Percentiles rank a stretch among this genome's conserved stretches.
phyloP scores from a whole-genome alignment of 2,113 vertebrate genomes.

The Stictonetta naevosa region DNA sequence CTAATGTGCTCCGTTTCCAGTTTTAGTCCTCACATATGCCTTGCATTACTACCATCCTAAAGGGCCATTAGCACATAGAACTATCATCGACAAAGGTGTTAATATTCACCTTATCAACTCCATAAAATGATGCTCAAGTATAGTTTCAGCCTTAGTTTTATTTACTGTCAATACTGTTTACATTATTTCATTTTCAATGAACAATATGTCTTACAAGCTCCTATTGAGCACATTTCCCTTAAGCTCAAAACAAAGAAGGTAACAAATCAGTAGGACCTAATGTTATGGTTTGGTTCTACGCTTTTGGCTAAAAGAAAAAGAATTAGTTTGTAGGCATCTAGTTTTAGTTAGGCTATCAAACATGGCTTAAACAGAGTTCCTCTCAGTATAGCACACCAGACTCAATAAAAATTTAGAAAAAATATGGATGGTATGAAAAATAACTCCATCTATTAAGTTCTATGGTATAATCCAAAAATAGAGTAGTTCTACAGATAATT shows the following conservation, averaged over 20 bases:
- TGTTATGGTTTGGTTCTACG: not conserved
- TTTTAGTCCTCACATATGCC: not conserved
- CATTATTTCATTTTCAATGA: not conserved
- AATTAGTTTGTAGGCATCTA: not conserved
- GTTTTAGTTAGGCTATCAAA: not conserved
- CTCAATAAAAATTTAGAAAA: not conserved
- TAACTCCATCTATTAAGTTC: not conserved
- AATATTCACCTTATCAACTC: not conserved
- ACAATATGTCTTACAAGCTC: not conserved
- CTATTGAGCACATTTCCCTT: not conserved
- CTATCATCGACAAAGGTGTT: accelerated
- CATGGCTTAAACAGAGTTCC: not conserved
- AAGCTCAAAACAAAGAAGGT: not conserved
- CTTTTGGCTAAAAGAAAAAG: not conserved
- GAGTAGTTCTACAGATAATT: constrained; percentile 44
- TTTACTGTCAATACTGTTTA: not conserved
- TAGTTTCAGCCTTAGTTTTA: not conserved
- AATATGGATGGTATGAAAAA: not conserved
- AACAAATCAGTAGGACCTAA: not conserved
- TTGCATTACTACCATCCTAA: not conserved
- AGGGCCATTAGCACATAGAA: not conserved
- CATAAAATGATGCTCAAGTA: not conserved
- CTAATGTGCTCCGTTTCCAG: not conserved
- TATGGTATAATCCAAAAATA: constrained; percentile 32
- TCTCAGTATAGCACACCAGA: not conserved